These are phyloP conservation scores for Agrilus cyanescens DNA, from an alignment of 2,888 invertebrate species.

Conservation along the genomic window DNA sequence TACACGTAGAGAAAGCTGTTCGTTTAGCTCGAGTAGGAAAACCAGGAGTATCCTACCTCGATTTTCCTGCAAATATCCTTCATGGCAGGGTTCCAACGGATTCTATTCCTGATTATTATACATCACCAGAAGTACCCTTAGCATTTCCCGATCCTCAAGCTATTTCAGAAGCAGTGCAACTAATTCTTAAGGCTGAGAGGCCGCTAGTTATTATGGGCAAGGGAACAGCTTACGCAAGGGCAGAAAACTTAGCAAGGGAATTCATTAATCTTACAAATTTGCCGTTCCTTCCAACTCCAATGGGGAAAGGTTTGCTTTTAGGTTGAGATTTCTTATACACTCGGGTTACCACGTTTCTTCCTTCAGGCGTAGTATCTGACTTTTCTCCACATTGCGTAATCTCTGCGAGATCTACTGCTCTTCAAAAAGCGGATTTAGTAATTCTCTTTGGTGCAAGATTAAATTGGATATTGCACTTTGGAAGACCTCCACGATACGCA, in stretches of 20 bases:
- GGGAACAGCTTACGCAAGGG: constrained; percentile 50
- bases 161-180: constrained; percentile 56
- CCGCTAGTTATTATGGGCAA: constrained; percentile 88
- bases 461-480: constrained; percentile 98
- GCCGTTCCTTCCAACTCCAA: constrained; percentile 90
- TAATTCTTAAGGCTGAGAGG: constrained; percentile 59
- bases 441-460: constrained; percentile 80
- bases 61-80: constrained; percentile 80
- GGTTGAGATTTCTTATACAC: too few relatives aligned
- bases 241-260: constrained; percentile 58
- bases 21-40: constrained; percentile 73
- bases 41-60: constrained; percentile 83
- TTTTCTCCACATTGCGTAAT: constrained; percentile 63
- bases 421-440: constrained; percentile 81
- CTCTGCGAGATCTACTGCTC: constrained; percentile 66
- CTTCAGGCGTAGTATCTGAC: constrained; percentile 54
- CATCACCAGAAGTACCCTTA: constrained; percentile 49
- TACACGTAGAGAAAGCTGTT: constrained; percentile 86
- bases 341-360: too few relatives aligned
- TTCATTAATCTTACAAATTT: constrained; percentile 61
- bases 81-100: constrained; percentile 37
- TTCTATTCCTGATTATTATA: constrained; percentile 36
- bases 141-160: constrained; percentile 57
- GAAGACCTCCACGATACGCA: constrained; percentile 73
- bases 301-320: constrained; percentile 56